Evolutionary conservation across 1,140 invertebrate species (phyloP).

Genomic region (Trichonephila clavipes): DNA sequence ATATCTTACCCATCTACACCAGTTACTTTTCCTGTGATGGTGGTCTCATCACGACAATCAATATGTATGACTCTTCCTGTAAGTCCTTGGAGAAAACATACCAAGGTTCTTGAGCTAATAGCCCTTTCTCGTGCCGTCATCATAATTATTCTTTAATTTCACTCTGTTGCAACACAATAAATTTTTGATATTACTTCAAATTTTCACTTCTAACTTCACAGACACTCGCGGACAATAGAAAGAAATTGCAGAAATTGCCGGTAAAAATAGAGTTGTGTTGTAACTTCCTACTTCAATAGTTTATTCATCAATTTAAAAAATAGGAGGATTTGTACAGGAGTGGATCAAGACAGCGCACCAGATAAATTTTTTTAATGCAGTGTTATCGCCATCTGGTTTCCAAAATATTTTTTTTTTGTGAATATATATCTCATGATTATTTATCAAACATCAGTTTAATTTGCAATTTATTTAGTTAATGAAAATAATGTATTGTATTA

Average conservation of each 20-base stretch:
- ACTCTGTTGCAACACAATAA: background rate
- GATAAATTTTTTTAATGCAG: no score
- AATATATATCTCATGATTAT: no score
- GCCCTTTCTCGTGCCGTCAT: constrained; percentile 1
- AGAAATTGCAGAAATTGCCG: background rate
- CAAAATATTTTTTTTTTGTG: no score
- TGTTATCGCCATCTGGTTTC: no score
- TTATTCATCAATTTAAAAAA: background rate
- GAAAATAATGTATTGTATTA: no score
- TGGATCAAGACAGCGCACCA: no score
- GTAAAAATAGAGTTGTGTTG: background rate
- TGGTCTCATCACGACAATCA: constrained; percentile 42
- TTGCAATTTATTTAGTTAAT: no score
- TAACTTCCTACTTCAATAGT: background rate
- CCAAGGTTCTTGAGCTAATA: background rate
- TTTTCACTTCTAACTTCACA: no score
- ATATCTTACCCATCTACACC: constrained; percentile 27
- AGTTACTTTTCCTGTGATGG: background rate
- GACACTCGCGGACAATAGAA: background rate
- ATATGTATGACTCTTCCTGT: background rate
- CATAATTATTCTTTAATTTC: background rate
- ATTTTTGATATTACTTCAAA: no score
- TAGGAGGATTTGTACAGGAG: no score
- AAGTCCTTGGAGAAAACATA: constrained; percentile 22
- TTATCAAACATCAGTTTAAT: no score